A percentile compares a stretch with the other conserved stretches of the same genome.
phyloP scores from a whole-genome alignment of 2,888 invertebrate genomes.

The Leptinotarsa haldemani region DNA sequence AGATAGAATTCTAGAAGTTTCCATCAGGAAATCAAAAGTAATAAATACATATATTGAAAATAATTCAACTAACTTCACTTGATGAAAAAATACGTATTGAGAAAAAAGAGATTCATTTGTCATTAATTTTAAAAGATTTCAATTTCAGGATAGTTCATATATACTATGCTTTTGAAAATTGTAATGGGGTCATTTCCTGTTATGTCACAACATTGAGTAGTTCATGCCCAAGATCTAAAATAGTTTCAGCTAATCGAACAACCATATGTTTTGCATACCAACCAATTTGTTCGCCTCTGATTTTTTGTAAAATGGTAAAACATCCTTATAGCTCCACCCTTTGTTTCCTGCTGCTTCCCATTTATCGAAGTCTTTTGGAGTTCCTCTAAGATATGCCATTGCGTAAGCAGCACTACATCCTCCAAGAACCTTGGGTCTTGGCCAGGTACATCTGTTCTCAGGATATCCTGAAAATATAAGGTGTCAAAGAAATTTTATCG shows the following conservation, averaged over 20 bases:
- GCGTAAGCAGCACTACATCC: slow-evolving; percentile 75
- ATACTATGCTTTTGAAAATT: no score
- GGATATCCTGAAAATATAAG: slow-evolving; percentile 34
- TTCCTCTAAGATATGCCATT: slow-evolving; percentile 73
- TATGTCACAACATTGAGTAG: no score
- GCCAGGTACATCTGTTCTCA: slow-evolving; percentile 72
- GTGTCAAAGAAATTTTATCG: background rate
- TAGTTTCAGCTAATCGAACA: background rate
- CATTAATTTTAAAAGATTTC: no score
- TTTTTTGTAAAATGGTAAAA: slow-evolving; percentile 76
- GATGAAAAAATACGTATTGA: no score
- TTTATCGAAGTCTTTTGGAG: slow-evolving; percentile 71
- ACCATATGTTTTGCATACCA: slow-evolving; percentile 54
- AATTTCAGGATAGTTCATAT: no score
- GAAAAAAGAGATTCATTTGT: no score
- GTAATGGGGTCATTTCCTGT: no score
- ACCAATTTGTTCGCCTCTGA: slow-evolving; percentile 73
- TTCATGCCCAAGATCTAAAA: background rate
- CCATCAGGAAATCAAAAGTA: no score
- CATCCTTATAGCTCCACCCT: slow-evolving; percentile 73
- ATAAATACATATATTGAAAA: no score
- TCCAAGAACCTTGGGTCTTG: slow-evolving; percentile 76
- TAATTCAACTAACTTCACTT: no score
- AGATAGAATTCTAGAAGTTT: no score
- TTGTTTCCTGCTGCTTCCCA: slow-evolving; percentile 73